These are phyloP conservation scores for Microvelia longipes DNA, from an alignment of 1,140 invertebrate species.

Conservation along the genomic window DNA sequence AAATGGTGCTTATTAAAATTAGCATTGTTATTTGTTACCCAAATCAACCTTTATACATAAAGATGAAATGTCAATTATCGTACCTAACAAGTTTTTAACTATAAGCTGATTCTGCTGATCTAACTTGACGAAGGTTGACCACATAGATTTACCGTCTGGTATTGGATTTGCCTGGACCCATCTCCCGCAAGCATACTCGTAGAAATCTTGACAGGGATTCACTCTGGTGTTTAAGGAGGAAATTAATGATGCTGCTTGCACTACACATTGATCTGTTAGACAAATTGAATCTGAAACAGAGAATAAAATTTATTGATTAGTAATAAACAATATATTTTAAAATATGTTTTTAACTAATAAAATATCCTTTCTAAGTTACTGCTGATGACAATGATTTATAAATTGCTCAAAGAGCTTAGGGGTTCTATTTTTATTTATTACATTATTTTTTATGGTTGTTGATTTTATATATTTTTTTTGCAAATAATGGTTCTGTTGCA, in stretches of 20 bases:
- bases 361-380: too few species aligned
- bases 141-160: constrained; percentile 78
- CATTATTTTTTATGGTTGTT: too few species aligned
- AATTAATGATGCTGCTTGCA: constrained; percentile 67
- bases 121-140: constrained; percentile 89
- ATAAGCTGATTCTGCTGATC: constrained; percentile 83
- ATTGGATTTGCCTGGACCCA: constrained; percentile 86
- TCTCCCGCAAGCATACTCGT: constrained; percentile 77
- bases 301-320: constrained; percentile 7
- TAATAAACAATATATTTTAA: not conserved
- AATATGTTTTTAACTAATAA: too few species aligned
- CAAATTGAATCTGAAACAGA: constrained; percentile 34
- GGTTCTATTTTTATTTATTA: too few species aligned
- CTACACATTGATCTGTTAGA: constrained; percentile 67
- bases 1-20: too few species aligned
- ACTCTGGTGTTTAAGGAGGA: constrained; percentile 60
- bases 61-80: too few species aligned
- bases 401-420: too few species aligned
- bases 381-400: too few species aligned
- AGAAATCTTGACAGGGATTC: constrained; percentile 90
- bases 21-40: too few species aligned
- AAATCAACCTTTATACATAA: too few species aligned
- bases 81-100: constrained; percentile 77
- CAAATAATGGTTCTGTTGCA: too few species aligned
- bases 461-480: too few species aligned